A percentile compares a stretch with the other conserved stretches of the same genome.
These are phyloP conservation scores for Zapornia atra DNA, from an alignment of 2,113 vertebrate species.

Conservation along the genomic window DNA sequence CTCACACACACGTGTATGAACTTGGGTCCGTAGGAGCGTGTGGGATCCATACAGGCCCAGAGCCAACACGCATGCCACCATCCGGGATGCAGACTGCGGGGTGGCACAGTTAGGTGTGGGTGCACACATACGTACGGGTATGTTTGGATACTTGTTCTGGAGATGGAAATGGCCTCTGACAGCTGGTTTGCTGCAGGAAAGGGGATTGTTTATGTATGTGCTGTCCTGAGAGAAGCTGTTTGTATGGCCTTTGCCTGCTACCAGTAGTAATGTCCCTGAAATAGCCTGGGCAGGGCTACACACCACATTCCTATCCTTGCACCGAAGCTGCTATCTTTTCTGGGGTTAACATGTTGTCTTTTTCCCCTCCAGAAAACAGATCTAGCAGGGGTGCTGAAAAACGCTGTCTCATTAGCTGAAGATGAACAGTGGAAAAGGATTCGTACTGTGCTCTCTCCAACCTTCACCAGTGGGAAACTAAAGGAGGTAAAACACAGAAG, in stretches of 20 bases:
- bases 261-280: background rate
- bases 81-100: background rate
- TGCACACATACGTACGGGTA: fast-evolving
- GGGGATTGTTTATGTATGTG: background rate
- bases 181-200: too few relatives aligned
- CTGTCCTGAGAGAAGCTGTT: background rate
- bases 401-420: conserved; percentile 53
- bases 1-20: background rate
- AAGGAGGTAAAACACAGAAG: conserved; percentile 78
- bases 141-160: too few relatives aligned
- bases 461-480: conserved; percentile 85
- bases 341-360: background rate
- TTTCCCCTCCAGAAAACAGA: background rate
- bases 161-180: too few relatives aligned
- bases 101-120: fast-evolving
- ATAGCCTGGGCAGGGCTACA: background rate
- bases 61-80: background rate
- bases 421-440: conserved; percentile 85
- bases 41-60: background rate
- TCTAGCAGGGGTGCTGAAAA: conserved; percentile 55
- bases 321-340: background rate
- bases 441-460: conserved; percentile 79
- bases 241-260: background rate
- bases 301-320: background rate
- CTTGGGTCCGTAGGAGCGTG: background rate